These are phyloP conservation scores for Puffinus mauretanicus DNA, from an alignment of 2,113 vertebrate species.

Conservation along the genomic window DNA sequence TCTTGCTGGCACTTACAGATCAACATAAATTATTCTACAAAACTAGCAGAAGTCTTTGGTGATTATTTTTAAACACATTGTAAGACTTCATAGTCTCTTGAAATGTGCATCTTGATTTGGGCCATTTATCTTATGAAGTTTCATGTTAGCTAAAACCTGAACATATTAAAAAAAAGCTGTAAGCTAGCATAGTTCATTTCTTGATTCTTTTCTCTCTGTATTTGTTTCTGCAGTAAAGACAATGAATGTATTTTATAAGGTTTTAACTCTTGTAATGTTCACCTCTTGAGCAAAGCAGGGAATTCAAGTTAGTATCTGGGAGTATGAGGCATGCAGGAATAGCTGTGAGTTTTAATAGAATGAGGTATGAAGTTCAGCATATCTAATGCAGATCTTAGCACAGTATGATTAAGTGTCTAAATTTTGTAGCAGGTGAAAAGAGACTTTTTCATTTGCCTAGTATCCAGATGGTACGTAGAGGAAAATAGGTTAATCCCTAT, in stretches of 20 bases:
- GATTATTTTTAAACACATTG: slow-evolving; percentile 11
- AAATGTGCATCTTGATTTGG: not conserved
- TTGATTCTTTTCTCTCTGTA: not conserved
- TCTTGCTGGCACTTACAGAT: slow-evolving; percentile 7
- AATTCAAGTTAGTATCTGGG: not conserved
- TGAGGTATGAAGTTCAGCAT: not conserved
- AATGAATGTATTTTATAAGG: not conserved
- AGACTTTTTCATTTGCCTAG: slow-evolving; percentile 19
- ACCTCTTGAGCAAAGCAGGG: not conserved
- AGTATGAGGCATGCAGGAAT: not conserved
- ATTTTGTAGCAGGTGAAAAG: slow-evolving; percentile 36
- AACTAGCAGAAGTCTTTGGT: not conserved
- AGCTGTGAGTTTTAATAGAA: not conserved
- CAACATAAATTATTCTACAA: not conserved
- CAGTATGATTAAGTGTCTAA: not conserved
- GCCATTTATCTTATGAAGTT: not conserved
- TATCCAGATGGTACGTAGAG: slow-evolving; percentile 37
- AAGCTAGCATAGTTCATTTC: not conserved
- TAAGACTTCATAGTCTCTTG: not conserved
- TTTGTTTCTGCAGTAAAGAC: not conserved
- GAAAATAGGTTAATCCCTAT: slow-evolving; percentile 62
- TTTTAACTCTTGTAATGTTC: not conserved
- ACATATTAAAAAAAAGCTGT: not conserved
- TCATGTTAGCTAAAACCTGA: not conserved
- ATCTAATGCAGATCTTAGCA: not conserved